Evolutionary conservation across 2,113 vertebrate species (phyloP).

Genomic region (Crotalus horridus): DNA sequence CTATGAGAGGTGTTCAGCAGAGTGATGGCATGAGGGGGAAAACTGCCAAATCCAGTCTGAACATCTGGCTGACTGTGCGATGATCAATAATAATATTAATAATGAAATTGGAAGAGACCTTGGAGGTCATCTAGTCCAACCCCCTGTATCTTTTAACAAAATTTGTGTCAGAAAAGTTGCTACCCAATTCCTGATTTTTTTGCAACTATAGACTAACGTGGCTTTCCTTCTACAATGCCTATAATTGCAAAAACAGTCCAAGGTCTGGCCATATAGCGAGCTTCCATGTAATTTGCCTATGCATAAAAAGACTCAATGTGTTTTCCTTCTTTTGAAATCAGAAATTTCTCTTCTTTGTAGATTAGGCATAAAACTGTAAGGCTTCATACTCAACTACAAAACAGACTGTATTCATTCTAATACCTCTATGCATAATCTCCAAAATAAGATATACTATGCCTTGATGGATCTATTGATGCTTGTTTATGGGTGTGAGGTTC

Average conservation of each 20-base stretch:
- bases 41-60: too few species aligned
- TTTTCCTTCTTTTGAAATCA: background rate
- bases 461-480: background rate
- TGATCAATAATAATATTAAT: too few species aligned
- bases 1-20: too few species aligned
- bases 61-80: too few species aligned
- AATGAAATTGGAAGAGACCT: too few species aligned
- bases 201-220: background rate
- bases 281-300: background rate
- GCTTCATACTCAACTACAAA: background rate
- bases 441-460: constrained; percentile 75
- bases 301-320: background rate
- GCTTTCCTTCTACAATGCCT: background rate
- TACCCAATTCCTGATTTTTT: background rate
- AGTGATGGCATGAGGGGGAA: too few species aligned
- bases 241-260: background rate
- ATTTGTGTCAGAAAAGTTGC: background rate
- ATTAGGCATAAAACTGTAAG: background rate
- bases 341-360: background rate
- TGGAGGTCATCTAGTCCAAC: too few species aligned
- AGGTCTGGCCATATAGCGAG: background rate
- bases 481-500: constrained; percentile 28
- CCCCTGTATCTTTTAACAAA: background rate
- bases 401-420: background rate
- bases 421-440: background rate